These are phyloP conservation scores for Phyto melanocephala DNA, from an alignment of 2,888 invertebrate genomes.

Conservation along the genomic window DNA sequence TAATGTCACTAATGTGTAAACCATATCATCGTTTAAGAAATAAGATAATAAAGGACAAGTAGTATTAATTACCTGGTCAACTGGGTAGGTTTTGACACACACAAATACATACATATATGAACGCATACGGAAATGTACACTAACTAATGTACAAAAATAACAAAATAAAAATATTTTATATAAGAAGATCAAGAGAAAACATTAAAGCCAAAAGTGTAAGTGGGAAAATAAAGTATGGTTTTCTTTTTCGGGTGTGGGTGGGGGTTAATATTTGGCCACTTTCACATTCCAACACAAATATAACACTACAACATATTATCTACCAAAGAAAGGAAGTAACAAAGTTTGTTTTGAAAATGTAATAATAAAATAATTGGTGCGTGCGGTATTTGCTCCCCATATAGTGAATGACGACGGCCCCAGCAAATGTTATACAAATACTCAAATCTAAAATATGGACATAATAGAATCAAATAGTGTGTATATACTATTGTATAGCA, in stretches of 20 bases:
- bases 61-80: too few relatives aligned
- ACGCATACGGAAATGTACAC: too few relatives aligned
- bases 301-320: too few relatives aligned
- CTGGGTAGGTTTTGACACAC: too few relatives aligned
- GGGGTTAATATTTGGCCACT: too few relatives aligned
- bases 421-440: neutral
- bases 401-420: neutral
- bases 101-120: too few relatives aligned
- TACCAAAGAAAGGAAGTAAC: slow-evolving; percentile 19
- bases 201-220: neutral
- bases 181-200: neutral
- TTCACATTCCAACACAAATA: too few relatives aligned
- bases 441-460: neutral
- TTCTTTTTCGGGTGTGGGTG: too few relatives aligned
- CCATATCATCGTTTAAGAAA: too few relatives aligned
- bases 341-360: slow-evolving; percentile 32
- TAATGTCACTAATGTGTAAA: too few relatives aligned
- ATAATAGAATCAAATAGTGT: neutral
- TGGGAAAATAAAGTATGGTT: slow-evolving; percentile 4
- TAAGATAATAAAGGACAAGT: too few relatives aligned
- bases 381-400: neutral
- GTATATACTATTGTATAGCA: too few relatives aligned
- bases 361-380: slow-evolving; percentile 44
- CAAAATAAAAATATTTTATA: neutral
- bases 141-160: neutral